These are phyloP conservation scores for Agrochola macilenta DNA, from an alignment of 2,888 invertebrate genomes.

Conservation along the genomic window DNA sequence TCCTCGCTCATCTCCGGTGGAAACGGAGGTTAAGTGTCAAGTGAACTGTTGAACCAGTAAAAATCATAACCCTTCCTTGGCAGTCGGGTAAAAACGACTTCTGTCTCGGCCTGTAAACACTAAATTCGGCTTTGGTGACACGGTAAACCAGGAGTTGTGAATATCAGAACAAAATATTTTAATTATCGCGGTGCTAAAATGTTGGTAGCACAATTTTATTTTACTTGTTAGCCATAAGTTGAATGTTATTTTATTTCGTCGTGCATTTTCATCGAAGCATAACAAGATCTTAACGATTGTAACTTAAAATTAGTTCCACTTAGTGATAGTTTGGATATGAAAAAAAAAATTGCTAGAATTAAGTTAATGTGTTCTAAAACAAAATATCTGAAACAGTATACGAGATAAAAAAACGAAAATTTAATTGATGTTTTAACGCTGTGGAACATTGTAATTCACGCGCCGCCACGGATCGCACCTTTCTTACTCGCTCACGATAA, in stretches of 20 bases:
- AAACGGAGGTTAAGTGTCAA: too few relatives aligned
- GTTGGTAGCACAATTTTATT: conserved; percentile 82
- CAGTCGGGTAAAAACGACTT: conserved; percentile 10
- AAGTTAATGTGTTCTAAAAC: conserved; percentile 89
- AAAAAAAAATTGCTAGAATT: conserved; percentile 79
- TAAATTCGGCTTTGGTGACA: conserved; percentile 40
- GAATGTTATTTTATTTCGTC: conserved; percentile 77
- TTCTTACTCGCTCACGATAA: conserved; percentile 73
- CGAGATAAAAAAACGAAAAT: conserved; percentile 83
- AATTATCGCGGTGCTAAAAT: conserved; percentile 83
- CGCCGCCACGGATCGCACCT: conserved; percentile 75
- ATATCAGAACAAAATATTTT: conserved; percentile 82
- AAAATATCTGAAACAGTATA: conserved; percentile 90
- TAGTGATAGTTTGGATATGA: conserved; percentile 79
- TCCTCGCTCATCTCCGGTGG: too few relatives aligned
- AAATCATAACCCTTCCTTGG: too few relatives aligned
- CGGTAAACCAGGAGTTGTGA: conserved; percentile 78
- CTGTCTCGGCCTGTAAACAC: conserved; percentile 1
- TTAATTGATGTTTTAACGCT: conserved; percentile 81
- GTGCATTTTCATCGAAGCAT: conserved; percentile 69
- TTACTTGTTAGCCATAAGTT: conserved; percentile 70
- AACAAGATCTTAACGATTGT: conserved; percentile 63
- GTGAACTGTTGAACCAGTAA: not conserved
- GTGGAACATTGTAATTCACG: conserved; percentile 79
- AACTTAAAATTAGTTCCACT: conserved; percentile 72